phyloP scores from a whole-genome alignment of 1,140 invertebrate species.

The Sarcophaga peregrina region DNA sequence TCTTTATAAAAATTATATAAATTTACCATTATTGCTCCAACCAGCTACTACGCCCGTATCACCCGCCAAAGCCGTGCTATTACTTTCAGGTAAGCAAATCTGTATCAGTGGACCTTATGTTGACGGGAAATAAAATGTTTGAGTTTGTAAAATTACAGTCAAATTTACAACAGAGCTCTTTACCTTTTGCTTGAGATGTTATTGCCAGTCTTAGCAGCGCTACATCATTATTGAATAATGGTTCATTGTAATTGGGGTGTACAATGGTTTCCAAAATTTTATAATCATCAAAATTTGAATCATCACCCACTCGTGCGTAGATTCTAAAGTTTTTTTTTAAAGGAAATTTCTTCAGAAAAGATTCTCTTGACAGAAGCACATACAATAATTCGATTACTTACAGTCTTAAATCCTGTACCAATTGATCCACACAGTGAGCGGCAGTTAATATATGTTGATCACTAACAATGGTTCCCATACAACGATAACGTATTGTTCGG shows the following conservation, averaged over 20 bases:
- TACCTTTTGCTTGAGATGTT: constrained; percentile 36
- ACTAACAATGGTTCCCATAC: constrained; percentile 75
- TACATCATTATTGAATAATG: constrained; percentile 74
- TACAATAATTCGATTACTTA: constrained; percentile 58
- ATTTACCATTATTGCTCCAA: constrained; percentile 66
- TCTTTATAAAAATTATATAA: constrained; percentile 6
- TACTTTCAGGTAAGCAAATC: constrained; percentile 69
- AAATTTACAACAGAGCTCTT: neutral
- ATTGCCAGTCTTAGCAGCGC: constrained; percentile 70
- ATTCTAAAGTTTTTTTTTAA: neutral
- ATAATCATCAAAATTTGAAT: constrained; percentile 51
- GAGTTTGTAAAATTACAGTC: neutral
- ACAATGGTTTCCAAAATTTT: constrained; percentile 65
- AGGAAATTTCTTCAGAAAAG: too few relatives aligned
- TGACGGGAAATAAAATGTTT: neutral
- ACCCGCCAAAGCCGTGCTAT: constrained; percentile 61
- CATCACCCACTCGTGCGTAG: constrained; percentile 69
- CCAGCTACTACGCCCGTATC: constrained; percentile 69
- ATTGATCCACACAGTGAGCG: constrained; percentile 73
- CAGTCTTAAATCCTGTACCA: constrained; percentile 67
- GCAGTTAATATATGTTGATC: constrained; percentile 74
- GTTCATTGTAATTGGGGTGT: constrained; percentile 72
- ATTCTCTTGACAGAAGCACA: too few relatives aligned
- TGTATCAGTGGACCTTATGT: constrained; percentile 1
- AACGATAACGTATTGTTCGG: constrained; percentile 68